These are phyloP conservation scores for Eutrigla gurnardus DNA, from an alignment of 2,797 vertebrate genomes.

Conservation along the genomic window DNA sequence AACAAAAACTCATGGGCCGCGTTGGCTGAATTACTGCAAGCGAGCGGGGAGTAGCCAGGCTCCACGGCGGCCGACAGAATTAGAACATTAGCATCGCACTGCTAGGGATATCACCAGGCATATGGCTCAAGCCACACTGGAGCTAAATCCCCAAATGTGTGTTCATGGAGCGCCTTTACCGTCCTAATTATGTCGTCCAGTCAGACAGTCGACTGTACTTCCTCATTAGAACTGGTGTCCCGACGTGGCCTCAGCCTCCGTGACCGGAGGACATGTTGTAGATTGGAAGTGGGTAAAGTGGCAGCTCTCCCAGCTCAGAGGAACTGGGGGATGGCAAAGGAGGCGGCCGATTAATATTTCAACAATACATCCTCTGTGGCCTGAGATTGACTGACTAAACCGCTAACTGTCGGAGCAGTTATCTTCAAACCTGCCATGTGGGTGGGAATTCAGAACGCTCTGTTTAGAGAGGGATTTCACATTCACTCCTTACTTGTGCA, in stretches of 20 bases:
- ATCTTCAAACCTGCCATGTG: slow-evolving; percentile 59
- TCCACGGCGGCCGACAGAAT: slow-evolving; percentile 49
- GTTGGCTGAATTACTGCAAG: slow-evolving; percentile 23
- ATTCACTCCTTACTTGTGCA: slow-evolving; percentile 50
- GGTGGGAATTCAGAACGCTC: slow-evolving; percentile 50
- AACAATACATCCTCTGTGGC: slow-evolving; percentile 70
- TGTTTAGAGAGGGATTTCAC: slow-evolving; percentile 46
- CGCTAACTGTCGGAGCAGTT: slow-evolving; percentile 55
- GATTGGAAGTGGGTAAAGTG: slow-evolving; percentile 68
- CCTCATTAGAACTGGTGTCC: slow-evolving; percentile 59
- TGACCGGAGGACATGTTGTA: slow-evolving; percentile 69
- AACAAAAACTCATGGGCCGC: not conserved
- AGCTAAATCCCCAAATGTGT: slow-evolving; percentile 63
- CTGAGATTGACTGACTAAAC: slow-evolving; percentile 71
- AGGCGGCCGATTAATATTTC: slow-evolving; percentile 74
- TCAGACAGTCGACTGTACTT: slow-evolving; percentile 52
- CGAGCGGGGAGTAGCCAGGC: slow-evolving; percentile 24
- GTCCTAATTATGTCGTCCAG: slow-evolving; percentile 62
- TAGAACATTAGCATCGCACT: slow-evolving; percentile 53
- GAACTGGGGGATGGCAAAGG: slow-evolving; percentile 57
- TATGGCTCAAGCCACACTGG: slow-evolving; percentile 51
- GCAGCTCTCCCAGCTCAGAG: slow-evolving; percentile 68
- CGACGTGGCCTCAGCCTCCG: slow-evolving; percentile 44
- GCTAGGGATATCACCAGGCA: slow-evolving; percentile 39
- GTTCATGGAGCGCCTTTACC: slow-evolving; percentile 44